Evolutionary conservation across 2,113 vertebrate genomes (phyloP), one percentile per base, ranked within the genome.

Genomic region (Rhinopomastus cyanomelas): DNA sequence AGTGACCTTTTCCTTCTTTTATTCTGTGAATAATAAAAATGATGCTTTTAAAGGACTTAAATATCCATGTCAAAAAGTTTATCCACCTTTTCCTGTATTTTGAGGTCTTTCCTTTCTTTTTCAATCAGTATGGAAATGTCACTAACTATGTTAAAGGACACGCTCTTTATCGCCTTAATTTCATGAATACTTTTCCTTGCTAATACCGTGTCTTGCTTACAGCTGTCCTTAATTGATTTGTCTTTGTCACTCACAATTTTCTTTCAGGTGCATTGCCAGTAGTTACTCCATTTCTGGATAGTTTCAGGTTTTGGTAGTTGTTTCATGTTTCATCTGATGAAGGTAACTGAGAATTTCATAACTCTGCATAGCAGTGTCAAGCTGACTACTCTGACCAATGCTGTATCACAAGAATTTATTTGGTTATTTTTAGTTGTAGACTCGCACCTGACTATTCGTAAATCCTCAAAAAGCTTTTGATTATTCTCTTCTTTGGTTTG

Each of bases 111-210:
- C 87, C 26, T 74, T 69, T 48, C 9, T 69, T 73, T 67, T 67
- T 73, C 75, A 92, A 85, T 91, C 57, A 78, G 36, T 71, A 77
- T 85, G 61, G 92, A 93, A 95, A 94, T 96, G 82, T 91, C 93
- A 94, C 80, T 86, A 93, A 89, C 91, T 91, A 68, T 27, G 81
- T 92, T 88, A 91, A 72, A 65, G 72, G 68, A 60, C 57, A 88
- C 17, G 61, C 13, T 86, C 60, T 89, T 93, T 64, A 78, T 82
- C 65, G 88, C 60, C 91, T 73, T 88, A 91, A 83, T 80, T 88
- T 89, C 22, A 64, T 81, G 42, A 53, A 61, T 59, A 19, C n/a
- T 85, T 81, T 60, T 89, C 19, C 72, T 87, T 84, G 36, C 88
- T 95, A 85, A 82, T 88, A 78, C 74, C 83, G 26, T 52, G 57